Evolutionary conservation across 2,888 invertebrate genomes (phyloP).

Genomic region (Epinotia bilunana): DNA sequence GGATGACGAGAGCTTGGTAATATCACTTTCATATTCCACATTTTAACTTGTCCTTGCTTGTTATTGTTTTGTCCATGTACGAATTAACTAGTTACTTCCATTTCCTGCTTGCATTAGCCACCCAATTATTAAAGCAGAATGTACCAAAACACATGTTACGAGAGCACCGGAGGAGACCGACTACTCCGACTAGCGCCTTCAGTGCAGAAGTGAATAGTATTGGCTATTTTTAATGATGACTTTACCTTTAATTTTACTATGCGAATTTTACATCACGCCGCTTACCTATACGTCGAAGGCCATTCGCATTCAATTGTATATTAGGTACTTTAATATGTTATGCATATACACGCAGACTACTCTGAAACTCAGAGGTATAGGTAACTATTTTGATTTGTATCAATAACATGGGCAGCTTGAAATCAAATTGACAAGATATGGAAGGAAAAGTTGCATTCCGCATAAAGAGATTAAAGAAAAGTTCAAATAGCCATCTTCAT

Average conservation of each 20-base stretch:
- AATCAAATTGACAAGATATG: constrained; percentile 5
- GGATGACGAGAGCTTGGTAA: constrained; percentile 90
- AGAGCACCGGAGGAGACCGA: constrained; percentile 23
- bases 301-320: constrained; percentile 24
- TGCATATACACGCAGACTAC: constrained; percentile 1
- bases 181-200: constrained; percentile 36
- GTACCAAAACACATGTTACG: constrained; percentile 34
- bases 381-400: not conserved
- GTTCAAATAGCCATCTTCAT: not conserved
- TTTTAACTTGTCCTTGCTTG: constrained; percentile 6
- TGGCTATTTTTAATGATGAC: constrained; percentile 77
- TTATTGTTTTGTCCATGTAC: constrained; percentile 12
- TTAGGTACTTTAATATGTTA: constrained; percentile 13
- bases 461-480: not conserved
- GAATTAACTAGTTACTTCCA: constrained; percentile 2
- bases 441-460: not conserved
- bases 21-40: constrained; percentile 70
- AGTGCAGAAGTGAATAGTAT: constrained; percentile 45
- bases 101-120: constrained; percentile 16
- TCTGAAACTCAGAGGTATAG: not conserved
- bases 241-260: constrained; percentile 61
- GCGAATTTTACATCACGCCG: constrained; percentile 54
- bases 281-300: constrained; percentile 61
- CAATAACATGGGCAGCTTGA: not conserved
- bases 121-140: constrained; percentile 10